Evolutionary conservation across 1,140 invertebrate species (phyloP).

Genomic region (Bombus terrestris): DNA sequence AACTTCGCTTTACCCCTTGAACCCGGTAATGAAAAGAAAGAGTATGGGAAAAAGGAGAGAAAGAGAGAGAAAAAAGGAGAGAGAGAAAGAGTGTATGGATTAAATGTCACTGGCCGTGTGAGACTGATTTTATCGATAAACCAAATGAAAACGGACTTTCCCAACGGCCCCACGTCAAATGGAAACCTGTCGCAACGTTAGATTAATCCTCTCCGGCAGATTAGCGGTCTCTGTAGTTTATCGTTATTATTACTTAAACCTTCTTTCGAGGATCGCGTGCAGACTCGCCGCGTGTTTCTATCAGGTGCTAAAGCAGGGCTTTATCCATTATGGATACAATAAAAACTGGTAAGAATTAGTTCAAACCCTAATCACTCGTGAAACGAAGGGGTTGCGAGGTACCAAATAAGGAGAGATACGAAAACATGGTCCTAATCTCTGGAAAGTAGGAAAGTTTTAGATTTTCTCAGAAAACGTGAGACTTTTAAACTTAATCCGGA

Average conservation of each 20-base stretch:
- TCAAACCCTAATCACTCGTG: not conserved
- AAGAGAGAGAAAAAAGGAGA: not conserved
- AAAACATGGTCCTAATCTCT: not conserved
- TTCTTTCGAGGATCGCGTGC: slow-evolving; percentile 7
- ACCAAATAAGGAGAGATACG: not conserved
- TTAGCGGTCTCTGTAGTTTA: not conserved
- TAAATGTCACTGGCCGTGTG: slow-evolving; percentile 37
- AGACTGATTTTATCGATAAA: slow-evolving; percentile 44
- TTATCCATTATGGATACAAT: slow-evolving; percentile 21
- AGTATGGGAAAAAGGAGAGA: too few species aligned
- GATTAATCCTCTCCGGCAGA: slow-evolving; percentile 24
- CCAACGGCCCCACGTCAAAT: slow-evolving; percentile 13
- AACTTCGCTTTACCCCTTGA: slow-evolving; percentile 22
- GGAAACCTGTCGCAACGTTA: slow-evolving; percentile 20
- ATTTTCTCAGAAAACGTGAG: too few species aligned
- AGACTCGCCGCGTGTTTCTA: not conserved
- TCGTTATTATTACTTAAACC: slow-evolving; percentile 9
- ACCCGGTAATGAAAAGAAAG: not conserved
- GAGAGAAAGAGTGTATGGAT: slow-evolving; percentile 16
- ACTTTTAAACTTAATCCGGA: too few species aligned
- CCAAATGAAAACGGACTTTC: slow-evolving; percentile 37
- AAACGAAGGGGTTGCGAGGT: not conserved
- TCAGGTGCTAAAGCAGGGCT: slow-evolving; percentile 22
- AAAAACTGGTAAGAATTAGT: slow-evolving; percentile 3
- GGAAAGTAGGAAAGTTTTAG: too few species aligned